These are phyloP conservation scores for Lepas anatifera DNA, from an alignment of 2,888 invertebrate genomes.

Conservation along the genomic window DNA sequence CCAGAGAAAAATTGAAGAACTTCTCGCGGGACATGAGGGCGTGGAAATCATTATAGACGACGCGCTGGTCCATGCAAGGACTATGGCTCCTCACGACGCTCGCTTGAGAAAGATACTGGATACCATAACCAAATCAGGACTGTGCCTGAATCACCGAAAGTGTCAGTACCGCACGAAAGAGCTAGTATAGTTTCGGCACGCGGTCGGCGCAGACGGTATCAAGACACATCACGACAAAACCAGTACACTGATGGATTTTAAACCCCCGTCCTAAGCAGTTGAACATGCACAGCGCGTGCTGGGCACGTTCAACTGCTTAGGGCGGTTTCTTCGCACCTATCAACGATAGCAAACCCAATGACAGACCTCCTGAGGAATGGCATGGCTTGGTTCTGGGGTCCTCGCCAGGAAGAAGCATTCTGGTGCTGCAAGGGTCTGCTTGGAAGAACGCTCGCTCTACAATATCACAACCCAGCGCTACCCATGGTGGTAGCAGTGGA, in stretches of 20 bases:
- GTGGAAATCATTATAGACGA: constrained; percentile 14
- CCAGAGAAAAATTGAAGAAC: constrained; percentile 13
- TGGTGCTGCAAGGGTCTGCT: neutral
- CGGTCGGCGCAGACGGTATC: constrained; percentile 6
- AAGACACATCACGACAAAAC: neutral
- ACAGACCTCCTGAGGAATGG: neutral
- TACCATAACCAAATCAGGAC: neutral
- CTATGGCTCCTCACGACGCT: constrained; percentile 1
- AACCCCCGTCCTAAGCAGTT: neutral
- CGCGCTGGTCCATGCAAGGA: constrained; percentile 13
- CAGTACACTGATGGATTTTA: neutral
- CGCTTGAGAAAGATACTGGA: constrained; percentile 6
- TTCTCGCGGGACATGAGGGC: constrained; percentile 2
- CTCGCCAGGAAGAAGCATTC: neutral
- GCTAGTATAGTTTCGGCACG: constrained; percentile 14
- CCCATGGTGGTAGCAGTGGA: neutral
- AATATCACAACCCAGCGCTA: neutral
- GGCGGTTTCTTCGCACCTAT: constrained; percentile 10
- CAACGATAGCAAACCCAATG: neutral
- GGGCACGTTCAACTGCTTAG: constrained; percentile 16
- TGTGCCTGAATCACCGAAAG: constrained; percentile 9
- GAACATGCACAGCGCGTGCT: neutral
- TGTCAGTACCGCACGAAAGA: neutral
- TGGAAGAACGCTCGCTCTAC: neutral
- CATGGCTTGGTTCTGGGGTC: neutral